Evolutionary conservation across 2,797 vertebrate species (phyloP), one percentile per base, ranked within the genome.

Genomic region (Sternarchorhynchus goeldii): DNA sequence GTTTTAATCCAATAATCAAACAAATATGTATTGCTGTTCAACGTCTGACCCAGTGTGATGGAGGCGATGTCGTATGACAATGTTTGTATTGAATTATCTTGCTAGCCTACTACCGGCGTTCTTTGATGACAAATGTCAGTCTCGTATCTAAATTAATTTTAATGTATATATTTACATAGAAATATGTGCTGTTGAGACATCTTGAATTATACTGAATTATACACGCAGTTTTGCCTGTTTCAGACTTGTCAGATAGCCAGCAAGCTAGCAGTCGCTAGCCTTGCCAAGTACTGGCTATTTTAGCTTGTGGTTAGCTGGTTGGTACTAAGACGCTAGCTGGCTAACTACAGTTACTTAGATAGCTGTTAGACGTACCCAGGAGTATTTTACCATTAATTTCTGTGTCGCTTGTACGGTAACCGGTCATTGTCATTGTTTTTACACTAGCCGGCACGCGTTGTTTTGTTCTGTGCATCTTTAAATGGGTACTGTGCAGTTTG

Each of bases 51-150:
- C 79, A 81, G 75, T 84, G 77, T 88, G 89, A 92, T 88, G 89
- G 88, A 78, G 86, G 86, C 85, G 56, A 82, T 83, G 87, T 75
- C 84, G 85, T 89, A 81, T 86, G 89, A 89, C 88, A 89, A 87
- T 86, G 82, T 56, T 81, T 83, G 66, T 85, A 80, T 69, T 83
- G 85, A 8, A 77, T 79, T 74, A 65, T 79, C 55, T 82, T 86
- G 84, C 84, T 84, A 85, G 84, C 77, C 83, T 58, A 77, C 83
- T 68, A 81, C 68, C 5, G 45, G 57, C 64, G 65, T 65, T 59
- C 55, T 36, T 53, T 75, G n/a, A 57, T 74, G 53, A 39, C 62
- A 75, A 71, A 75, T 65, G 75, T 74, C 20, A 64, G 66, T 62
- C 58, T 64, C 68, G 10, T 14, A 63, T 17, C 31, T 65, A 1